Evolutionary conservation across 1,140 invertebrate species (phyloP).

Genomic region (Coelopa frigida): DNA sequence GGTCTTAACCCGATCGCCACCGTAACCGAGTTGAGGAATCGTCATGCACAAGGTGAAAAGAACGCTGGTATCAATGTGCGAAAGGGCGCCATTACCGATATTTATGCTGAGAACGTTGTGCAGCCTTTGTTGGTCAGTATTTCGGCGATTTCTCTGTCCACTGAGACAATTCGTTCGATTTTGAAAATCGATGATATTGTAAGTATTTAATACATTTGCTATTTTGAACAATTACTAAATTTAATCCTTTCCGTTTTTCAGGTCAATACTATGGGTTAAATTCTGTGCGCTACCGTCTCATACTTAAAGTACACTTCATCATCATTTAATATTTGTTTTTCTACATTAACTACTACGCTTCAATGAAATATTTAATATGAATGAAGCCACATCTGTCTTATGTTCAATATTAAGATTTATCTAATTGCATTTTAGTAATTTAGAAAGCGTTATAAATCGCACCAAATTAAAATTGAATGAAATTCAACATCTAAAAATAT

Average conservation of each 20-base stretch:
- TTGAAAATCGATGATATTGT: constrained; percentile 99
- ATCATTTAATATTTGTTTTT: no score
- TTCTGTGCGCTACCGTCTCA: neutral
- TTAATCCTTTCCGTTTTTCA: constrained; percentile 16
- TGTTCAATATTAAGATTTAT: no score
- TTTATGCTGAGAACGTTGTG: constrained; percentile 94
- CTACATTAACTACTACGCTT: no score
- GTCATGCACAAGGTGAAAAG: constrained; percentile 78
- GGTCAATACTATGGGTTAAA: constrained; percentile 40
- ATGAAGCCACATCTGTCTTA: no score
- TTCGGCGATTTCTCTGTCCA: constrained; percentile 88
- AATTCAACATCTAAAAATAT: no score
- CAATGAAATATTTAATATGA: no score
- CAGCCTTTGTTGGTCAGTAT: constrained; percentile 94
- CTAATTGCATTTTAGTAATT: no score
- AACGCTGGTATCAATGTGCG: constrained; percentile 94
- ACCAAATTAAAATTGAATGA: no score
- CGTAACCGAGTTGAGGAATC: constrained; percentile 92
- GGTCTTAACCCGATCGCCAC: constrained; percentile 97
- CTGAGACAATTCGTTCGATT: constrained; percentile 96
- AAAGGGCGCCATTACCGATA: constrained; percentile 92
- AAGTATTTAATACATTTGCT: constrained; percentile 42
- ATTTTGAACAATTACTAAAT: constrained; percentile 1
- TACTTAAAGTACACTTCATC: no score
- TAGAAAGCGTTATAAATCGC: no score